Percentiles rank a stretch among this genome's conserved stretches.
phyloP scores from a whole-genome alignment of 1,140 invertebrate species.

The Philotrypesis tridentata region DNA sequence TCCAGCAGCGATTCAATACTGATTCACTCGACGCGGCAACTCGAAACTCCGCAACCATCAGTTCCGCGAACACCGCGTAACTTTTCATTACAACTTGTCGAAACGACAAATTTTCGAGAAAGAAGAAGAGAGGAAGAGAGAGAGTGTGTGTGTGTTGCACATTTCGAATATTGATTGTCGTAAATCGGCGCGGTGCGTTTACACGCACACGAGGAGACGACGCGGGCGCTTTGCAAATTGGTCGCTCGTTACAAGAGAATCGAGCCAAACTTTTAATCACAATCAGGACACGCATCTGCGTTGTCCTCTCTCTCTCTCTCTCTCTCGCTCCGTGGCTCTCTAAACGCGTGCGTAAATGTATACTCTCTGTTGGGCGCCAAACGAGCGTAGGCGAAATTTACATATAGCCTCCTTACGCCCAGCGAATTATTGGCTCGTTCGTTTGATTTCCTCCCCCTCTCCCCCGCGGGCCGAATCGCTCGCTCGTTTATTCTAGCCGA shows the following conservation, averaged over 20 bases:
- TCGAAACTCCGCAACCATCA: neutral
- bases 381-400: constrained; percentile 20
- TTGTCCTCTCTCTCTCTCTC: neutral
- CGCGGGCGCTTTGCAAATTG: constrained; percentile 25
- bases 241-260: constrained; percentile 30
- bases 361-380: neutral
- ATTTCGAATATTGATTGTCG: neutral
- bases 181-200: neutral
- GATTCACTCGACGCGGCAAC: too few relatives aligned
- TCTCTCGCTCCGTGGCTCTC: neutral
- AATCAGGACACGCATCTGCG: constrained; percentile 22
- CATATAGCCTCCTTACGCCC: constrained; percentile 30
- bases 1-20: too few relatives aligned
- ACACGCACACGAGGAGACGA: neutral
- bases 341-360: neutral
- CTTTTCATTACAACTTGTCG: neutral
- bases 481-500: constrained; percentile 12
- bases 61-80: neutral
- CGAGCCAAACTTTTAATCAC: constrained; percentile 33
- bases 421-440: constrained; percentile 22
- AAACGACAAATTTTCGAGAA: too few relatives aligned
- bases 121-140: too few relatives aligned
- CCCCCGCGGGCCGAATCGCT: neutral
- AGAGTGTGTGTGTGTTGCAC: too few relatives aligned
- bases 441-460: too few relatives aligned